Evolutionary conservation across 2,888 invertebrate genomes (phyloP), one percentile per base, ranked within the genome.

Genomic region (Drosophila colorata): DNA sequence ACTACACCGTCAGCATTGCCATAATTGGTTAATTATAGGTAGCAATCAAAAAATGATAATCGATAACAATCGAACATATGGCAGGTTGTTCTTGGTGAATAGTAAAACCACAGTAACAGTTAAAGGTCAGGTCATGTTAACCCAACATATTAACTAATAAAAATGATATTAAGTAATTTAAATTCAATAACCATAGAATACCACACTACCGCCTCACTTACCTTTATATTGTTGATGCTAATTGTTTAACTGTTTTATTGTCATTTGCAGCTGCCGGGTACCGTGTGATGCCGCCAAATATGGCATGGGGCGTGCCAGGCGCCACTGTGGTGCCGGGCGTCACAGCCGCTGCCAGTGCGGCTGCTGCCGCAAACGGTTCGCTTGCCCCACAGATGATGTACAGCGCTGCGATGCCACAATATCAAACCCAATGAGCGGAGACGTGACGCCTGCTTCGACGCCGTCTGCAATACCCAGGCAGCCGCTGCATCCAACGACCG

Each of bases 351-450:
- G 91, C 91, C 38, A 93, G 93, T 53, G 92, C 92, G 67, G 92
- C 93, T 61, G 92, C 92, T 66, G 92, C 90, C 66, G 91, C 94
- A 90, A 93, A 93, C 80, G 94, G 94, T 78, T 93, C 93, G 83
- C 93, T 94, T 91, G 90, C 93, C 91, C 93, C 94, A 92, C 94
- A 94, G 93, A 94, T 94, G 89, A 95, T 95, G 95, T 95, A 95
- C 90, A 93, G 93, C 91, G 91, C 92, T 82, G 94, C 95, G 92
- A 95, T 96, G 94, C 96, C 95, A 91, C 96, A 97, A 93, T 97
- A 96, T 93, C 96, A 96, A 91, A 95, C 96, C 93, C 97, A 97
- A 95, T 97, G 96, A 95, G 91, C 90, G 77, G 85, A 80, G 80
- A 78, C 73, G 81, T 85, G 90, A 89, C 90, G 88, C 85, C 85